These are phyloP conservation scores for Gallinago nigripennis DNA, from an alignment of 2,797 vertebrate genomes.

Conservation along the genomic window DNA sequence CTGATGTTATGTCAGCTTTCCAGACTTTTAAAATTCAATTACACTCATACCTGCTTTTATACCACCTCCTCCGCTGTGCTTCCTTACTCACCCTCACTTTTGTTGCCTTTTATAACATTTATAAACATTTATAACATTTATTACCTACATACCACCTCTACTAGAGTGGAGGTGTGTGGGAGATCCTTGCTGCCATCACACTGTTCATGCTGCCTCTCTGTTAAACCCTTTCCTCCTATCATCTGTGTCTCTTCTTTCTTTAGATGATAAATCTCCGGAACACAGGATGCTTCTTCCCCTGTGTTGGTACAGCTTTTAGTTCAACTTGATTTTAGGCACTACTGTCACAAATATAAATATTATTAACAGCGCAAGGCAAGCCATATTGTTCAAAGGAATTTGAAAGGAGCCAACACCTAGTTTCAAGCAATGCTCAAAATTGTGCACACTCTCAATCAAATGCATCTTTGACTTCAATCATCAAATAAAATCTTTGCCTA, in stretches of 20 bases:
- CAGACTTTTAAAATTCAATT: background rate
- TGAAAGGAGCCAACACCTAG: background rate
- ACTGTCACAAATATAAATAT: background rate
- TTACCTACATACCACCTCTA: background rate
- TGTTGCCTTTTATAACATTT: background rate
- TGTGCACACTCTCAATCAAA: background rate
- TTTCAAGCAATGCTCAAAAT: background rate
- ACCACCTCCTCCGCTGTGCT: fast-evolving
- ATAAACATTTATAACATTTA: background rate
- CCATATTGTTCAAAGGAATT: background rate
- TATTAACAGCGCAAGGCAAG: background rate
- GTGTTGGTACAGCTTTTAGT: background rate
- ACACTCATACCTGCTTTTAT: background rate
- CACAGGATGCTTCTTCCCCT: background rate
- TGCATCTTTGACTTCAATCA: background rate
- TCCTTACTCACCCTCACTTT: background rate
- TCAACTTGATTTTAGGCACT: background rate
- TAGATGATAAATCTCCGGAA: background rate
- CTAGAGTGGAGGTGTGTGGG: no score
- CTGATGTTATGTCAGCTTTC: background rate
- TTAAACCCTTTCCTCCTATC: background rate
- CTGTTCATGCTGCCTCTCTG: background rate
- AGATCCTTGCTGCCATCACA: background rate
- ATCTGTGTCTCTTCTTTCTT: background rate
- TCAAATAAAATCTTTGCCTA: background rate